Evolutionary conservation across 1,140 invertebrate species (phyloP).

Genomic region (Epicauta chinensis): DNA sequence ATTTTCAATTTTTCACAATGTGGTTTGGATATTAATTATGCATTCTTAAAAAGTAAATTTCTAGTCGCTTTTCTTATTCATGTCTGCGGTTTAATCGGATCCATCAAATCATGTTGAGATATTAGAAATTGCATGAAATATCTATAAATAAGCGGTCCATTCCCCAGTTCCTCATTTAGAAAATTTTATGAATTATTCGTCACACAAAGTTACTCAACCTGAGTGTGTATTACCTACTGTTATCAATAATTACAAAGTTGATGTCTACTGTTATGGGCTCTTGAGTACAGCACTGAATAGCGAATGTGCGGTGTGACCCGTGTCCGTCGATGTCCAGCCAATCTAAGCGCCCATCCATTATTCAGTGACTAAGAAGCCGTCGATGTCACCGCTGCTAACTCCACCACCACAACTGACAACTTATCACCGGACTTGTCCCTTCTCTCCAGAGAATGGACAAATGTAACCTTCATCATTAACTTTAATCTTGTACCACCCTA

Average conservation of each 20-base stretch:
- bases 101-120: background rate
- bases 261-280: constrained; percentile 7
- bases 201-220: background rate
- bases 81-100: background rate
- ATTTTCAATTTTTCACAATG: no score
- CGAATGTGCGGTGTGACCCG: constrained; percentile 25
- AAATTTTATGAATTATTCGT: background rate
- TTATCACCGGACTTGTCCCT: constrained; percentile 13
- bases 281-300: constrained; percentile 20
- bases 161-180: constrained; percentile 4
- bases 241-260: background rate
- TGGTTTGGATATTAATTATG: no score
- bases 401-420: constrained; percentile 7
- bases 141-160: background rate
- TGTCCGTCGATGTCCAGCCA: constrained; percentile 24
- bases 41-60: no score
- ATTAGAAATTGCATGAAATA: constrained; percentile 5
- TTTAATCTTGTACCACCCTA: background rate
- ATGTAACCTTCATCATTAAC: constrained; percentile 18
- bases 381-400: constrained; percentile 1
- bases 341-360: constrained; percentile 25
- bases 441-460: constrained; percentile 13
- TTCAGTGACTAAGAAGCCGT: constrained; percentile 25
- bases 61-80: no score
- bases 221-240: background rate